Evolutionary conservation across 2,113 vertebrate species (phyloP).

Genomic region (Rutilus rutilus): DNA sequence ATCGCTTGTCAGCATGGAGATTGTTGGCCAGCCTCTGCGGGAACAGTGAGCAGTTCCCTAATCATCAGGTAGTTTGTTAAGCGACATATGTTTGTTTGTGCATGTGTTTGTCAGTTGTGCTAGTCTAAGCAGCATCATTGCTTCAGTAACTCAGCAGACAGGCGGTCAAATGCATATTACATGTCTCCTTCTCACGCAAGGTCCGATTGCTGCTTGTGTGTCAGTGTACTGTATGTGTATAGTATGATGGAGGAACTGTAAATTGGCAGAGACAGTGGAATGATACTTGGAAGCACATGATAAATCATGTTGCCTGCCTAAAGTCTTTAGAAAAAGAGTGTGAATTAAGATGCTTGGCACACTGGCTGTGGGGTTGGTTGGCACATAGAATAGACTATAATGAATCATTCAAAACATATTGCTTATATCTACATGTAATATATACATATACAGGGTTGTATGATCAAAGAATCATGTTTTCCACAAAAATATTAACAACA

Average conservation of each 20-base stretch:
- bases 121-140: neutral
- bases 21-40: neutral
- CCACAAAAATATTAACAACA: neutral
- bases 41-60: neutral
- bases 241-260: neutral
- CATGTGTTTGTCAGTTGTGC: neutral
- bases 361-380: neutral
- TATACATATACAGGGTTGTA: neutral
- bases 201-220: neutral
- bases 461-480: neutral
- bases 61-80: constrained; percentile 18
- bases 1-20: constrained; percentile 6
- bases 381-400: neutral
- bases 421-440: neutral
- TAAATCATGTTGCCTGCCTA: neutral
- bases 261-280: constrained; percentile 1
- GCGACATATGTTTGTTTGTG: neutral
- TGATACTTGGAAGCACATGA: neutral
- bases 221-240: constrained; percentile 4
- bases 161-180: neutral
- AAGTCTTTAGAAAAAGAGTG: neutral
- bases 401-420: neutral
- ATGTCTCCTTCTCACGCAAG: constrained; percentile 38
- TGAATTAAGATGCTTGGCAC: neutral
- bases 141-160: constrained; percentile 27